A percentile compares a stretch with the other conserved stretches of the same genome.
phyloP scores from a whole-genome alignment of 2,888 invertebrate genomes.

The Epirrhoe tristata region DNA sequence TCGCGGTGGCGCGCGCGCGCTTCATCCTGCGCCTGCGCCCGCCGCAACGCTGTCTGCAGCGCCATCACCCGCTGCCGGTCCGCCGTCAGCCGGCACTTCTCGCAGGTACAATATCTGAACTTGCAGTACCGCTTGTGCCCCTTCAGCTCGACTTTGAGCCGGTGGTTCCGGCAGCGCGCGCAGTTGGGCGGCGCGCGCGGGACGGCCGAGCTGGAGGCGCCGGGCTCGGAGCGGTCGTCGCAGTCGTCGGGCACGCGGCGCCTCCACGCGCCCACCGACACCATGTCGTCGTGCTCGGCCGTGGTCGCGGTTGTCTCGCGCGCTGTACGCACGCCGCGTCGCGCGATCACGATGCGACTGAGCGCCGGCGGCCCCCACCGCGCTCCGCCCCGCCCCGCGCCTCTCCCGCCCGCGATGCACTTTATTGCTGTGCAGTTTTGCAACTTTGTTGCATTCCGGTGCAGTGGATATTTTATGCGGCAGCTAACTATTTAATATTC shows the following conservation, averaged over 20 bases:
- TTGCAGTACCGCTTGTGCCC: slow-evolving; percentile 97
- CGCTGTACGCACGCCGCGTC: slow-evolving; percentile 58
- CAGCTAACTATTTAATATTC: not conserved
- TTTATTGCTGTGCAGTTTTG: slow-evolving; percentile 74
- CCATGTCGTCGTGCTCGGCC: slow-evolving; percentile 69
- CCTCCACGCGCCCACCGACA: slow-evolving; percentile 80
- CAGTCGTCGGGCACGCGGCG: slow-evolving; percentile 79
- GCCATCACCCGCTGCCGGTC: slow-evolving; percentile 96
- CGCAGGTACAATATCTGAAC: slow-evolving; percentile 93
- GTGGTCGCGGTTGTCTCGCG: slow-evolving; percentile 74
- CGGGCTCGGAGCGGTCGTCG: slow-evolving; percentile 79
- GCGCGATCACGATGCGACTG: slow-evolving; percentile 79
- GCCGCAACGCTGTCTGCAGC: slow-evolving; percentile 91
- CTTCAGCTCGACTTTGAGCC: slow-evolving; percentile 94
- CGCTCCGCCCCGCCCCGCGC: slow-evolving; percentile 60
- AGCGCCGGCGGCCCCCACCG: slow-evolving; percentile 64
- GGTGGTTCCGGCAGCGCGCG: slow-evolving; percentile 96
- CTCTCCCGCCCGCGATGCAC: slow-evolving; percentile 68
- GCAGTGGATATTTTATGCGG: not conserved
- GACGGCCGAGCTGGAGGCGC: slow-evolving; percentile 84
- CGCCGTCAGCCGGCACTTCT: slow-evolving; percentile 94
- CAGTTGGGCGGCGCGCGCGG: slow-evolving; percentile 96
- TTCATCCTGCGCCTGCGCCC: slow-evolving; percentile 95
- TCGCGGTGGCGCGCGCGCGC: slow-evolving; percentile 82
- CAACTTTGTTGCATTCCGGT: slow-evolving; percentile 47